phyloP scores from a whole-genome alignment of 2,888 invertebrate species.

The Ophion ventricosus region DNA sequence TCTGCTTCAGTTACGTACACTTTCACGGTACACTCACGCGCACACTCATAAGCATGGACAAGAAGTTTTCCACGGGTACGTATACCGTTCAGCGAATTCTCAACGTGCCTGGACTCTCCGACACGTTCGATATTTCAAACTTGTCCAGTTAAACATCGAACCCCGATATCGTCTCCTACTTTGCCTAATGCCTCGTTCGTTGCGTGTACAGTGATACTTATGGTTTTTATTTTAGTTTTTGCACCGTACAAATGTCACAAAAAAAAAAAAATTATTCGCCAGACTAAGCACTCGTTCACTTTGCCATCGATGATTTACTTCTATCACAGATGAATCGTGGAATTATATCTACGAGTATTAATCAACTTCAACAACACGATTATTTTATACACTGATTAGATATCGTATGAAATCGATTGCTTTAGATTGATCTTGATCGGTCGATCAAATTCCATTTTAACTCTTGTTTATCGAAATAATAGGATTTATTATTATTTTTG shows the following conservation, averaged over 20 bases:
- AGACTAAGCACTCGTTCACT: not conserved
- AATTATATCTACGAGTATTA: not conserved
- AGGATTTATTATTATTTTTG: no score
- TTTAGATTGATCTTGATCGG: no score
- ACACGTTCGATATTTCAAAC: conserved; percentile 49
- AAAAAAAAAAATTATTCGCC: not conserved
- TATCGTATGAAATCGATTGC: no score
- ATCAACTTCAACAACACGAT: not conserved
- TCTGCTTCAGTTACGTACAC: conserved; percentile 41
- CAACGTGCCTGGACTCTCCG: conserved; percentile 44
- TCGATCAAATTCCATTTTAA: no score
- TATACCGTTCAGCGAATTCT: conserved; percentile 27
- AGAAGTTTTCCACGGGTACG: conserved; percentile 28
- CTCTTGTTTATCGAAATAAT: no score
- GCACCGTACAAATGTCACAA: not conserved
- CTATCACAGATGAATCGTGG: not conserved
- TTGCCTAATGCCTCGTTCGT: not conserved
- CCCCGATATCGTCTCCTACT: conserved; percentile 15
- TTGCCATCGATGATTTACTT: not conserved
- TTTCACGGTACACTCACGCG: conserved; percentile 25
- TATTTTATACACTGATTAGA: not conserved
- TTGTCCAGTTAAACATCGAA: conserved; percentile 33
- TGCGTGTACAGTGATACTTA: not conserved
- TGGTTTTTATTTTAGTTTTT: not conserved
- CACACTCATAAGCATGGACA: conserved; percentile 5